Base-by-base conservation (phyloP, 2,888 invertebrate species). In the Tryphoninae sp. region DNA sequence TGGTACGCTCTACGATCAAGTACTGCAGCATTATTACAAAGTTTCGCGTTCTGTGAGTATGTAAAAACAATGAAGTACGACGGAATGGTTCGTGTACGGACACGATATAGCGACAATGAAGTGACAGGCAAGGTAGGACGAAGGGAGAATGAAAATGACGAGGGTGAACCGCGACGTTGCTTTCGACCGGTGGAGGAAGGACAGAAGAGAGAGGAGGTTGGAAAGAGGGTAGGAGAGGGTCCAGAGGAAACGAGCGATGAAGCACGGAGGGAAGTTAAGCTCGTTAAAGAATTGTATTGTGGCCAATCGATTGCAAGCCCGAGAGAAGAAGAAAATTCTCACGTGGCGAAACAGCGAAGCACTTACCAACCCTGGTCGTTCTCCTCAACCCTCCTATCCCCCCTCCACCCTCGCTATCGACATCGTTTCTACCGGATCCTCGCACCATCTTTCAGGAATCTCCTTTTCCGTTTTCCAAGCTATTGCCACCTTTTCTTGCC, bases 1-100 rank as follows among this genome's bases (percentile, higher is more conserved):
- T 6, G 7, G 33, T 33, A 33, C 33, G 3, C 33, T 33, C 6
- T 33, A 33, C 33, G 33, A 33, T 6, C 86, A 88, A 86, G 87
- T 88, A 86, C 83, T 88, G 84, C 80, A 74, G 81, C 84, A 84
- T 86, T 88, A 88, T 87, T 87, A 85, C 84, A 87, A 87, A 88
- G 80, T 88, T 88, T 86, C 61, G 76, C 68, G 78, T 79, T 78
- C 72, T 80, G 76, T 81, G 80, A 80, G 76, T 49, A 62, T 55
- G 53, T 73, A 42, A 33, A 33, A 51, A 42, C 53, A 19, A 22
- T 22, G 19, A 19, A 19, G 53, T 33, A 53, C n/a, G 61, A 26
- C 4, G 33, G 33, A 42, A 16, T 11, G 42, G 64, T 3, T 23
- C 23, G 45, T 40, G 22, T 26, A 53, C n/a, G 53, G 65, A 45